These are phyloP conservation scores for Dexiosoma caninum DNA, from an alignment of 2,888 invertebrate species.

Conservation along the genomic window DNA sequence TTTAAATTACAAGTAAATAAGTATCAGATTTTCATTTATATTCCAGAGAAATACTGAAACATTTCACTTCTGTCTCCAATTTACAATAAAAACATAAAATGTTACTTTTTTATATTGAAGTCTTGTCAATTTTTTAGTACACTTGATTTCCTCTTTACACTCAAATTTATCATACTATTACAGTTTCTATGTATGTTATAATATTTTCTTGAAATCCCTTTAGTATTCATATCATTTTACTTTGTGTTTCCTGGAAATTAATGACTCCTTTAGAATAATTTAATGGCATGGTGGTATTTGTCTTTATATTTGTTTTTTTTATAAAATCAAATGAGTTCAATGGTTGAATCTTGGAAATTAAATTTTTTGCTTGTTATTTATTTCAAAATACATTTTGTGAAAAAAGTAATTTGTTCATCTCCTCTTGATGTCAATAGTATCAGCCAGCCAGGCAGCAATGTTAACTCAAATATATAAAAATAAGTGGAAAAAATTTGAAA, in stretches of 20 bases:
- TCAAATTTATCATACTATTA: not conserved
- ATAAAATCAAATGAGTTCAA: too few relatives aligned
- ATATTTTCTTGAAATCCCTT: not conserved
- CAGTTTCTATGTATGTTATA: not conserved
- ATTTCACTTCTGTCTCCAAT: not conserved
- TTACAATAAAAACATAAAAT: not conserved
- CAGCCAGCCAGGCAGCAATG: too few relatives aligned
- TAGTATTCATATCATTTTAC: not conserved
- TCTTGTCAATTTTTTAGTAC: not conserved
- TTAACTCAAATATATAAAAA: too few relatives aligned
- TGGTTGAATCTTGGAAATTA: too few relatives aligned
- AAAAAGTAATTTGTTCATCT: too few relatives aligned
- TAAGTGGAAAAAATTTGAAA: too few relatives aligned
- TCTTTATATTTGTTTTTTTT: too few relatives aligned
- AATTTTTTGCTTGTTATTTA: too few relatives aligned
- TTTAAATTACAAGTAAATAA: not conserved
- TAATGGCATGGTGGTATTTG: too few relatives aligned
- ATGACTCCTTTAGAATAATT: not conserved
- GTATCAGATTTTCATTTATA: conserved; percentile 2
- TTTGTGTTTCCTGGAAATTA: not conserved
- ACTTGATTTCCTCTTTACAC: not conserved
- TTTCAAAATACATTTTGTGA: too few relatives aligned
- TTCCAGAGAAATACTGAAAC: not conserved
- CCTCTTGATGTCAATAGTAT: too few relatives aligned
- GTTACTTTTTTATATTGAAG: not conserved